Percentiles rank a stretch among this genome's conserved stretches.
These are phyloP conservation scores for Serranus cabrilla DNA, from an alignment of 2,797 vertebrate genomes.

Conservation along the genomic window DNA sequence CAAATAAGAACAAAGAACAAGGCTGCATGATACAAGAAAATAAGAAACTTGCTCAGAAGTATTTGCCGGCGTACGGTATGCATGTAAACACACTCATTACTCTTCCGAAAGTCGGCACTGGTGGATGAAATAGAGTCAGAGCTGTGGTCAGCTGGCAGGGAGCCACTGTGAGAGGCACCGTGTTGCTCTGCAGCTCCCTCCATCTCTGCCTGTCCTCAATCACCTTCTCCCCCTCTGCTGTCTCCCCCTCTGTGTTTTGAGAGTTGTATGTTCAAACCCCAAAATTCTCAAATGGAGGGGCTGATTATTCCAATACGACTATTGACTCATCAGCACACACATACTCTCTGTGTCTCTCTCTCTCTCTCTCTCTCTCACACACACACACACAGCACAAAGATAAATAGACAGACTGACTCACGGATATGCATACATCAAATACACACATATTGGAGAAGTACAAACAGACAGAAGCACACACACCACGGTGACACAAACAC, in stretches of 20 bases:
- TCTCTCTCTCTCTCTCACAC: not conserved
- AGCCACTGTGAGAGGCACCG: slow-evolving; percentile 48
- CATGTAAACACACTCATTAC: slow-evolving; percentile 57
- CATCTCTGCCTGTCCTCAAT: slow-evolving; percentile 46
- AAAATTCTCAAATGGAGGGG: slow-evolving; percentile 60
- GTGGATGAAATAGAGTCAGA: slow-evolving; percentile 57
- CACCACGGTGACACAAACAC: slow-evolving; percentile 16
- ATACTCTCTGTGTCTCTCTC: not conserved
- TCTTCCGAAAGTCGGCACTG: slow-evolving; percentile 33
- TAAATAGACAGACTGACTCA: slow-evolving; percentile 50
- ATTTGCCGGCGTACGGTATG: not conserved
- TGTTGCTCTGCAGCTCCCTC: slow-evolving; percentile 52
- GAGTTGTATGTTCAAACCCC: slow-evolving; percentile 23
- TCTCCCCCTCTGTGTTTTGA: slow-evolving; percentile 2
- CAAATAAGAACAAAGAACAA: slow-evolving; percentile 11
- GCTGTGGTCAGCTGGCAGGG: slow-evolving; percentile 60
- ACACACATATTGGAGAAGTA: slow-evolving; percentile 9
- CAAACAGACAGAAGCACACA: slow-evolving; percentile 38
- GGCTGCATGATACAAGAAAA: slow-evolving; percentile 1
- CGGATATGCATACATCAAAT: slow-evolving; percentile 44
- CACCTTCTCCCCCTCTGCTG: slow-evolving; percentile 13
- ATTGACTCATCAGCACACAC: slow-evolving; percentile 71
- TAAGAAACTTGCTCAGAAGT: slow-evolving; percentile 7
- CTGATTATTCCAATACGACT: slow-evolving; percentile 74
- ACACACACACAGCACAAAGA: slow-evolving; percentile 12